Evolutionary conservation across 2,888 invertebrate genomes (phyloP).

Genomic region (Pseudococcus longispinus): DNA sequence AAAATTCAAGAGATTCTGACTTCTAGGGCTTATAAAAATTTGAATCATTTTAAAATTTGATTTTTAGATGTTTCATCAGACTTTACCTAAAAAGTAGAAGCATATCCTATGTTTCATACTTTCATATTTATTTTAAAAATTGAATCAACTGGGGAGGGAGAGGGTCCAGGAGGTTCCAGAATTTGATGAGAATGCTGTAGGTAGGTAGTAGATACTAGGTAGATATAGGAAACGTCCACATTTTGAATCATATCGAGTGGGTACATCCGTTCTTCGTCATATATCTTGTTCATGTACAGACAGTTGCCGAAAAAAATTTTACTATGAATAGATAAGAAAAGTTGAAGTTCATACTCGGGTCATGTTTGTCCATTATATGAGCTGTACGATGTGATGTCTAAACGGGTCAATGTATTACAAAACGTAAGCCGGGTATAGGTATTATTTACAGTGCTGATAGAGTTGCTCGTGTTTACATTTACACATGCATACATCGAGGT

Average conservation of each 20-base stretch:
- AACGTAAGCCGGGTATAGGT: neutral
- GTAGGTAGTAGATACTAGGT: neutral
- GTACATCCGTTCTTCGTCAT: neutral
- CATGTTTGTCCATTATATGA: conserved; percentile 43
- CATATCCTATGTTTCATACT: no score
- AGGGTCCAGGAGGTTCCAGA: no score
- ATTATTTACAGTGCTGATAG: neutral
- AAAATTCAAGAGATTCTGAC: no score
- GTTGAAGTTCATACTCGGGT: conserved; percentile 36
- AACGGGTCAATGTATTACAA: conserved; percentile 39
- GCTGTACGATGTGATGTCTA: neutral
- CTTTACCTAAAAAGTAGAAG: no score
- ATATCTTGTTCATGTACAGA: neutral
- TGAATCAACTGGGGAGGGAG: no score
- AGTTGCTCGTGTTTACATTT: neutral
- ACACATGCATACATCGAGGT: neutral
- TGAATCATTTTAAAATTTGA: no score
- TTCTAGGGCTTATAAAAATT: no score
- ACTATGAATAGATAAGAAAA: conserved; percentile 39
- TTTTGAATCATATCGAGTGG: neutral
- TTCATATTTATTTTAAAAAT: no score
- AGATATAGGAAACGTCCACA: neutral
- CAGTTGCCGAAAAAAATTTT: neutral
- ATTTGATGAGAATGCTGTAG: neutral
- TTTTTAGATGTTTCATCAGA: no score